Evolutionary conservation across 1,140 invertebrate genomes (phyloP).

Genomic region (Sminthurides bifidus): DNA sequence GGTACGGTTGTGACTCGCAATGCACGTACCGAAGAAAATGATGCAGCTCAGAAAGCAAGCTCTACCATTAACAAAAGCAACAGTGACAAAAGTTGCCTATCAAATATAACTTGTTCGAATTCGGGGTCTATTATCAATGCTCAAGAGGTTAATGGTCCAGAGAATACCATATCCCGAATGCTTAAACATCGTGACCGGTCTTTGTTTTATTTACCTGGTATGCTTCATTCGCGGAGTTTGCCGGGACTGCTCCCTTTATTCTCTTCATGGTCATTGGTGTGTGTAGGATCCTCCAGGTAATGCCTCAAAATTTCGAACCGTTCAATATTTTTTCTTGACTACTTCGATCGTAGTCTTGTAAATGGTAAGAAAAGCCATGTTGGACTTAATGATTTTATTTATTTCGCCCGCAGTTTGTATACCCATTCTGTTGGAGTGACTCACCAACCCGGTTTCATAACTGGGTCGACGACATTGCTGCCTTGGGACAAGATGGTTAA

Average conservation of each 20-base stretch:
- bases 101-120: background rate
- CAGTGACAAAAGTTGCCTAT: background rate
- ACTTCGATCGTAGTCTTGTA: background rate
- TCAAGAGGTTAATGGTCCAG: too few species aligned
- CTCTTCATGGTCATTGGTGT: conserved; percentile 84
- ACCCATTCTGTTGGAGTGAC: conserved; percentile 34
- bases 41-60: background rate
- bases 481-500: conserved; percentile 88
- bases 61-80: too few species aligned
- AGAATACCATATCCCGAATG: too few species aligned
- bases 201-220: conserved; percentile 77
- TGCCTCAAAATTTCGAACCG: too few species aligned
- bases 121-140: background rate
- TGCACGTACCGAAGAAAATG: too few species aligned
- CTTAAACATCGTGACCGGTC: conserved; percentile 42
- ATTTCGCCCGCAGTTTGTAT: conserved; percentile 12
- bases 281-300: conserved; percentile 65
- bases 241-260: conserved; percentile 69
- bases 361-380: too few species aligned
- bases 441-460: conserved; percentile 68
- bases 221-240: conserved; percentile 71
- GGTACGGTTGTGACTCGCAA: too few species aligned
- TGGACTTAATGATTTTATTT: too few species aligned
- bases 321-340: too few species aligned
- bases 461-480: conserved; percentile 67